Base-by-base conservation (phyloP, 2,888 invertebrate genomes). In the Pteria penguin region DNA sequence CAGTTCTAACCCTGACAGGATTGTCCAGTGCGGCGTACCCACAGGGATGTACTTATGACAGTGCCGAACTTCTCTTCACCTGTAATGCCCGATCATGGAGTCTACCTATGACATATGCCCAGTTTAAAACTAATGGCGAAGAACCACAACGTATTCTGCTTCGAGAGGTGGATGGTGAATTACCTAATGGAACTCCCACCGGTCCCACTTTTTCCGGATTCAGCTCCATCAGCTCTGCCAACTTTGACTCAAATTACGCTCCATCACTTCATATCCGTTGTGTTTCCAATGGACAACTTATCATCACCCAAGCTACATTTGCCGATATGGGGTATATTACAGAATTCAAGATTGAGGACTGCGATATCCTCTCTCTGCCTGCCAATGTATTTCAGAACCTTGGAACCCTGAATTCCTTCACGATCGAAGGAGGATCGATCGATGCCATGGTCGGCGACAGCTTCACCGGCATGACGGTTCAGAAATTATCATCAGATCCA, bases 341-440 rank as follows among this genome's bases (percentile, higher is more conserved):
- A 18, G 78, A 77, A n/a, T 26, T 72, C 11, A 58, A 27, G 1
- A 82, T 86, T 5, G 76, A 68, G 31, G 82, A 86, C 65, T 86
- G 86, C 45, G 72, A 79, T 26, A 80, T 79, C 27, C 72, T 75
- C 14, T 76, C 79, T 33, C 72, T 86, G 8, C 82, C 83, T 1
- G 78, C 79, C 18, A 55, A 72, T 2, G 76, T 72, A 14, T 86
- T 86, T 71, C 63, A 55, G 24, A 75, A 81, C 24, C 63, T 86
- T 5, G 74, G 67, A 2, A 67, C 75, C 18, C 62, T 86, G 27
- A 84, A 86, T 54, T 79, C 74, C 22, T 80, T 86, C 54, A 71
- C 70, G 18, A 78, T 86, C 31, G 73, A 80, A 22, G 81, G 81
- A 1, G 84, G 86, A 2, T 65, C 76, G 27, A 79, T 86, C 55